These are phyloP conservation scores for Scaeva pyrastri DNA, from an alignment of 2,888 invertebrate species.

Conservation along the genomic window DNA sequence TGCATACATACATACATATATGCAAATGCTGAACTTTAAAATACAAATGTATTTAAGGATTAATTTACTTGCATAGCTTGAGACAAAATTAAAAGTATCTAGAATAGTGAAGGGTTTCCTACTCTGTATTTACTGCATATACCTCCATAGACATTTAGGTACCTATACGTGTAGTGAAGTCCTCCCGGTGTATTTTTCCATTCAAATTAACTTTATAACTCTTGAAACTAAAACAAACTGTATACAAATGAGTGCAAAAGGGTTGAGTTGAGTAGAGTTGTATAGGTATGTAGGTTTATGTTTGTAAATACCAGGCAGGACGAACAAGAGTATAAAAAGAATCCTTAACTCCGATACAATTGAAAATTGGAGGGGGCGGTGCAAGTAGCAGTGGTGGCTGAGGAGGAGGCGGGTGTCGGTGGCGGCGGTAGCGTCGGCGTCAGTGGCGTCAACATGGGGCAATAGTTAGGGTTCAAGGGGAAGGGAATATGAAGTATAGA, in stretches of 20 bases:
- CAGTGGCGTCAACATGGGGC: not conserved
- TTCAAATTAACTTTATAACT: slow-evolving; percentile 69
- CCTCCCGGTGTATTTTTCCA: slow-evolving; percentile 50
- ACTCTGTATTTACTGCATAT: not conserved
- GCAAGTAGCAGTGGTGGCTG: too few relatives aligned
- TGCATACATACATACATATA: not conserved
- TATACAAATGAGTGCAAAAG: slow-evolving; percentile 59
- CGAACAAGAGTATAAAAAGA: slow-evolving; percentile 36
- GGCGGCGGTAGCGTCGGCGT: not conserved
- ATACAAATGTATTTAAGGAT: slow-evolving; percentile 59
- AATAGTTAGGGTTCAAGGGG: not conserved
- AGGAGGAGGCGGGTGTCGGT: too few relatives aligned
- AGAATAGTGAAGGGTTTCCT: slow-evolving; percentile 1
- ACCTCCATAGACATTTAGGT: too few relatives aligned
- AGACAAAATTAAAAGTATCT: slow-evolving; percentile 46
- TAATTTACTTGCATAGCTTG: slow-evolving; percentile 51
- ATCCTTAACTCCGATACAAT: slow-evolving; percentile 57
- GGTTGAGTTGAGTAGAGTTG: not conserved
- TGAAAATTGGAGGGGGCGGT: slow-evolving; percentile 18
- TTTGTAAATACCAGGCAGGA: slow-evolving; percentile 7
- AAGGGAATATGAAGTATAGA: not conserved
- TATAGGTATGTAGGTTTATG: not conserved
- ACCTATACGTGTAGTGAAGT: not conserved
- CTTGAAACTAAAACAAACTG: slow-evolving; percentile 68
- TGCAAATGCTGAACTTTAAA: slow-evolving; percentile 26